Percentiles rank a stretch among this genome's conserved stretches.
Evolutionary conservation across 2,888 invertebrate genomes (phyloP).

Genomic region (Geophilus truncorum): DNA sequence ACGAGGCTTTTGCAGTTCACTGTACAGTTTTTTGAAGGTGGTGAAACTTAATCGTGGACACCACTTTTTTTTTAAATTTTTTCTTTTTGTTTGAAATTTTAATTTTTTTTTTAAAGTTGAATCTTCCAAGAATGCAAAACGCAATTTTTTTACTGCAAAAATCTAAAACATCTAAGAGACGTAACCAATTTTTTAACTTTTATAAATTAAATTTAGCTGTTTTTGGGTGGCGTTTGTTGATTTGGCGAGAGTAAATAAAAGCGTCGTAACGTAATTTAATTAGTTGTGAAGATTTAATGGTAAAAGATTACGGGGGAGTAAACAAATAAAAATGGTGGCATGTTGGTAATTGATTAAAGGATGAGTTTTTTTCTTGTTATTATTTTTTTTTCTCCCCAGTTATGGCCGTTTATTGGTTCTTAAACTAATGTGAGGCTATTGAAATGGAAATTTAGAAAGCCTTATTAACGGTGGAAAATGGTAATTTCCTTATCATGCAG

Average conservation of each 20-base stretch:
- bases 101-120: neutral
- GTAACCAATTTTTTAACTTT: no score
- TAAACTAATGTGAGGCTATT: neutral
- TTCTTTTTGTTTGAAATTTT: neutral
- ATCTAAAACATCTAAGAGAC: no score
- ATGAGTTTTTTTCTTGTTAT: neutral
- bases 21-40: neutral
- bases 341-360: no score
- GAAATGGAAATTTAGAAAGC: neutral
- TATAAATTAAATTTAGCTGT: no score
- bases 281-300: no score
- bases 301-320: no score
- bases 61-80: neutral
- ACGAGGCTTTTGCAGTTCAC: neutral
- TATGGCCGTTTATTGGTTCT: neutral
- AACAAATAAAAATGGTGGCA: no score
- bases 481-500: conserved; percentile 4
- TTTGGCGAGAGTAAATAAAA: no score
- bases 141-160: no score
- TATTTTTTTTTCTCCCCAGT: neutral
- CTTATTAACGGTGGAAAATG: neutral
- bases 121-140: no score
- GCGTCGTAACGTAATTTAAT: no score
- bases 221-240: no score
- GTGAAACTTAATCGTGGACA: neutral